Evolutionary conservation across 1,140 invertebrate species (phyloP), one percentile per base, ranked within the genome.

Genomic region (Eumeta japonica): DNA sequence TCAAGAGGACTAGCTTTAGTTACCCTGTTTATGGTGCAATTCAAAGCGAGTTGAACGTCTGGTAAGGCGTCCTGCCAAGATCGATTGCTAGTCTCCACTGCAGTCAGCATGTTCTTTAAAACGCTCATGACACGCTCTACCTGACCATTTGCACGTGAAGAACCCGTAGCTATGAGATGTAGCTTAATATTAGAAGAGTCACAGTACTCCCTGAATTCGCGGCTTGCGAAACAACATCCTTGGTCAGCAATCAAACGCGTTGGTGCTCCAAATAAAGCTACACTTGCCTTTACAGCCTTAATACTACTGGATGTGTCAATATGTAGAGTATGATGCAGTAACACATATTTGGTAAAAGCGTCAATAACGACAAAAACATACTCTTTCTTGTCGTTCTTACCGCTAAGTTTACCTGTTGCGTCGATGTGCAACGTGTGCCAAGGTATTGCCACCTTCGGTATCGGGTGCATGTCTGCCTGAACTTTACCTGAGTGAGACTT

Each of bases 41-140:
- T 56, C 3, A 62, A 13, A 12, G 52, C 50, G 27, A 62, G 29
- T 41, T 62, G 56, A 17, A 59, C 36, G 2, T 56, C 48, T 20
- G 35, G 28, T 12, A 62, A 37, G 5, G 45, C 47, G 27, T 50
- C 48, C 33, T 58, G 54, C 54, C 54, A 62, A n/a, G 59, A 52
- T 28, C 40, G 43, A 9, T 39, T 39, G 30, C 39, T 35, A 27
- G 39, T 37, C 37, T 62, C 56, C 13, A 50, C 46, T 1, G 47
- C 48, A 4, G 58, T 58, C n/a, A 57, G 33, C 45, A 57, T 49
- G 36, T 46, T 48, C 29, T 47, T 53, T 10, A 62, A 31, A 10
- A 37, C 50, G 14, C 43, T 43, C 50, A 63, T 62, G 5, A 55
- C 47, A 3, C 62, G 43, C 35, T 62, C 58, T 13, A 63, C 56